Percentiles rank a stretch among this genome's conserved stretches.
Evolutionary conservation across 1,140 invertebrate species (phyloP).

Genomic region (Drosophila nasuta): DNA sequence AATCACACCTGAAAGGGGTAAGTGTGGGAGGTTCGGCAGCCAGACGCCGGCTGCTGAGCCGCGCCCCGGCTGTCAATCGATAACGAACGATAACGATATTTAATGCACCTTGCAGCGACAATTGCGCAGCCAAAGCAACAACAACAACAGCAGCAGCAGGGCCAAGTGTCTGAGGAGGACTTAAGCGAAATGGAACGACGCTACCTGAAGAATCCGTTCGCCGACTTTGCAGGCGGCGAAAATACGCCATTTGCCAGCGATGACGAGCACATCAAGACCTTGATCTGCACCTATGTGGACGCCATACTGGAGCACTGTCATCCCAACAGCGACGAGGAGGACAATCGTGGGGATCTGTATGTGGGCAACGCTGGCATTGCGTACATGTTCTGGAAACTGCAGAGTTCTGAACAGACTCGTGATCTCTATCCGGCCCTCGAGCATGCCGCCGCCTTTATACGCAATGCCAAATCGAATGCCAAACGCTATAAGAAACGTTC

Average conservation of each 20-base stretch:
- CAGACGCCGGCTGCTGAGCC: slow-evolving; percentile 36
- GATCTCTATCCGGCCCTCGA: slow-evolving; percentile 79
- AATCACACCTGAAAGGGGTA: slow-evolving; percentile 54
- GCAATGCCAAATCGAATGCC: slow-evolving; percentile 84
- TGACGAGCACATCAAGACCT: slow-evolving; percentile 79
- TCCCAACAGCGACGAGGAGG: slow-evolving; percentile 71
- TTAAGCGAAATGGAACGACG: slow-evolving; percentile 71
- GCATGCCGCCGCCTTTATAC: slow-evolving; percentile 85
- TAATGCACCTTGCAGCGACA: slow-evolving; percentile 7
- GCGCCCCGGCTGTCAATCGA: slow-evolving; percentile 32
- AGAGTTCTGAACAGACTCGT: slow-evolving; percentile 80
- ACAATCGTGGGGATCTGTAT: slow-evolving; percentile 86
- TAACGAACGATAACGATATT: slow-evolving; percentile 17
- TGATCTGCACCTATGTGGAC: slow-evolving; percentile 83
- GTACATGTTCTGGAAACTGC: slow-evolving; percentile 86
- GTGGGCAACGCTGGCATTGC: slow-evolving; percentile 86
- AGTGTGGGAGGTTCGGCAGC: slow-evolving; percentile 23
- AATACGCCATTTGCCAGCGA: slow-evolving; percentile 71
- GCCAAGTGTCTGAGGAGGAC: not conserved
- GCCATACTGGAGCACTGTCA: slow-evolving; percentile 78
- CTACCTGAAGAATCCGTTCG: slow-evolving; percentile 77
- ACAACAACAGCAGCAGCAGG: not conserved
- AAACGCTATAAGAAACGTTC: slow-evolving; percentile 76
- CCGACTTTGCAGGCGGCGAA: slow-evolving; percentile 68
- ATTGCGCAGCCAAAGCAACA: slow-evolving; percentile 10